Evolutionary conservation across 2,113 vertebrate species (phyloP).

Genomic region (Scartelaos histophorus): DNA sequence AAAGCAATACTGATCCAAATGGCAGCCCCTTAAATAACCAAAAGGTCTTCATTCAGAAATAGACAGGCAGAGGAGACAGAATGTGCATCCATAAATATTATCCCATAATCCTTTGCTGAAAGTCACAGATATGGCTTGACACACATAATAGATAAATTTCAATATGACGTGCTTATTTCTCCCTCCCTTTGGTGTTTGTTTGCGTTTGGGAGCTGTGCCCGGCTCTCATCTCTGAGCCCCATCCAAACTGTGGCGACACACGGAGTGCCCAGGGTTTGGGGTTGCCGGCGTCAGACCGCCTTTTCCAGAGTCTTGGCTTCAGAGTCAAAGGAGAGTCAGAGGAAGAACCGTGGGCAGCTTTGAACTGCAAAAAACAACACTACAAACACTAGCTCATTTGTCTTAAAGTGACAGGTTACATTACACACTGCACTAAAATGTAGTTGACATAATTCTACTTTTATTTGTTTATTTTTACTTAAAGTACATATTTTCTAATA

Average conservation of each 20-base stretch:
- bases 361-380: slow-evolving; percentile 63
- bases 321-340: slow-evolving; percentile 32
- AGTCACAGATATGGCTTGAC: slow-evolving; percentile 7
- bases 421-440: no score
- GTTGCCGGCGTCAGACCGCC: slow-evolving; percentile 51
- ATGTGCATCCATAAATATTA: slow-evolving; percentile 41
- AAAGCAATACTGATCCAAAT: neutral
- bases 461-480: no score
- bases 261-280: slow-evolving; percentile 52
- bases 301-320: slow-evolving; percentile 50
- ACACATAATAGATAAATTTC: slow-evolving; percentile 9
- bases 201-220: slow-evolving; percentile 36
- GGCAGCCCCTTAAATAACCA: slow-evolving; percentile 42
- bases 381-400: slow-evolving; percentile 18
- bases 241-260: slow-evolving; percentile 53
- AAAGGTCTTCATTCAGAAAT: slow-evolving; percentile 42
- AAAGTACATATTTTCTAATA: no score
- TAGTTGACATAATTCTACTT: no score
- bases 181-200: slow-evolving; percentile 32
- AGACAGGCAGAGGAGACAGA: slow-evolving; percentile 49
- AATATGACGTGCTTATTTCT: neutral
- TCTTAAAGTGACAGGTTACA: neutral
- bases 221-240: slow-evolving; percentile 40
- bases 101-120: slow-evolving; percentile 25
- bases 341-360: slow-evolving; percentile 41